These are phyloP conservation scores for Cheilosia soror DNA, from an alignment of 2,888 invertebrate species.

Conservation along the genomic window DNA sequence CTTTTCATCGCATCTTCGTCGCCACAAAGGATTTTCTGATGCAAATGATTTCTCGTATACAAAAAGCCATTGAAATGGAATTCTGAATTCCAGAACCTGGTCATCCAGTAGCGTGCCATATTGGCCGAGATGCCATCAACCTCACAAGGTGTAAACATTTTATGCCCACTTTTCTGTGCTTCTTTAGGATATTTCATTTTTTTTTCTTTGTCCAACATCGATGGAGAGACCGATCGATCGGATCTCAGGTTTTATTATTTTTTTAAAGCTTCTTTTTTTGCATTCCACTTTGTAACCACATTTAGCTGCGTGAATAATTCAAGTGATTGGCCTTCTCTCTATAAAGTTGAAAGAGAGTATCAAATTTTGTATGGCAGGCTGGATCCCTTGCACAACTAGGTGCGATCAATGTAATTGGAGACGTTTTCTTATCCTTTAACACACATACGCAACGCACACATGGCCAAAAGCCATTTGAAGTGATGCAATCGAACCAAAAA, in stretches of 20 bases:
- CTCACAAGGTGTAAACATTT: constrained; percentile 9
- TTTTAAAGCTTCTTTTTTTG: background rate
- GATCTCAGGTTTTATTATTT: background rate
- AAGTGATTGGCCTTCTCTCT: background rate
- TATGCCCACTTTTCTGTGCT: background rate
- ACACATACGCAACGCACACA: no score
- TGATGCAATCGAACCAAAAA: constrained; percentile 23
- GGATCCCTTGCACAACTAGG: background rate
- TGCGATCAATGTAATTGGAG: constrained; percentile 32
- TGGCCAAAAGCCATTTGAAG: background rate
- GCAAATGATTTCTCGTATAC: constrained; percentile 40
- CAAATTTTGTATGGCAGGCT: background rate
- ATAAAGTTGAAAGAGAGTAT: constrained; percentile 2
- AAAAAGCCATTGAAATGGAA: constrained; percentile 26
- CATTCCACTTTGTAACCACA: constrained; percentile 19
- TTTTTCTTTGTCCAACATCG: background rate
- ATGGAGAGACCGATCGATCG: constrained; percentile 13
- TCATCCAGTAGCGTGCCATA: background rate
- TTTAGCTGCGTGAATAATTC: constrained; percentile 24
- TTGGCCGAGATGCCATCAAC: constrained; percentile 5
- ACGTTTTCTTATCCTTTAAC: background rate
- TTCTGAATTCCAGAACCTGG: background rate
- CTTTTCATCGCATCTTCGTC: background rate
- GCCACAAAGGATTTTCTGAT: constrained; percentile 24
- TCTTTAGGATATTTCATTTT: background rate